Evolutionary conservation across 2,113 vertebrate species (phyloP), one percentile per base, ranked within the genome.

Genomic region (Sinosuthora webbiana): DNA sequence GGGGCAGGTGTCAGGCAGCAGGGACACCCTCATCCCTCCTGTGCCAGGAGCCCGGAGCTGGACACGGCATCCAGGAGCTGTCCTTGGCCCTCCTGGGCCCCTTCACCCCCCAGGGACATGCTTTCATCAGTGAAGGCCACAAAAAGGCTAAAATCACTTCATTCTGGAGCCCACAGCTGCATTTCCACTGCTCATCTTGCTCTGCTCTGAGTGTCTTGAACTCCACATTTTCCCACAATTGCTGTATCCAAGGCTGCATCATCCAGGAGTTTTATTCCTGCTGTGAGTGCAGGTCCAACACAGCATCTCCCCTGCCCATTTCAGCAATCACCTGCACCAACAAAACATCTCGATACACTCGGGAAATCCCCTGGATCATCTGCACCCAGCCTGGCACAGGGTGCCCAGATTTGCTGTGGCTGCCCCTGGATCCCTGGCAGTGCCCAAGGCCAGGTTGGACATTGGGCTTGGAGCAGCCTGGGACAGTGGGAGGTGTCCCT

Each of bases 1-100:
- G 20, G 18, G 50, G 60, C n/a, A 14, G 45, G 5, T 13, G 76
- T 28, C 6, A 8, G 69, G 69, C 47, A 83, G 55, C 71, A 63
- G 67, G 56, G 12, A 5, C 7, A 4, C 6, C 44, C 9, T 1
- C 41, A 8, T 9, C 7, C 45, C 18, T 28, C 1, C 0, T 9
- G 41, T 21, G 42, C 15, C 2, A 1, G 31, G 47, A 56, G 28
- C 56, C 55, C 4, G 0, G 24, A 27, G 56, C 31, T 42, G 70
- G 71, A 4, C 50, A 19, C 1, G 2, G 56, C 56, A 2, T 28
- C 13, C 37, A 6, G 78, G 42, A 35, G 27, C 57, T 67, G 20
- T 50, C 35, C 45, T 11, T 56, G 50, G 56, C 56, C 47, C 62
- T 56, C 35, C 71, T 37, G 50, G 35, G 7, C 22, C 12, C 33